These are phyloP conservation scores for Eretmochelys imbricata DNA, from an alignment of 2,113 vertebrate species.

Conservation along the genomic window DNA sequence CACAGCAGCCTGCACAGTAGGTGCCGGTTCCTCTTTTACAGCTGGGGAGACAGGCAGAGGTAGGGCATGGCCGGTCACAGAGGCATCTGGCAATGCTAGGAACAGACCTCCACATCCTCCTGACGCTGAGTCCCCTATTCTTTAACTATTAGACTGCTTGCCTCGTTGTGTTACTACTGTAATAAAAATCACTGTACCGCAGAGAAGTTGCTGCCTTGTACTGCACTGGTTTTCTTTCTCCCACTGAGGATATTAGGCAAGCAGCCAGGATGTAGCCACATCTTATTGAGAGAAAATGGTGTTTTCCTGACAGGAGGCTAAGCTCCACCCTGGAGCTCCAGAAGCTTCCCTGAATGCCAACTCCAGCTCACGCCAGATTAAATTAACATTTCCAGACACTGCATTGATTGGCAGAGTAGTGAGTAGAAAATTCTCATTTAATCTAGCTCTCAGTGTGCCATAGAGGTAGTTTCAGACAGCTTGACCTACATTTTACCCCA, in stretches of 20 bases:
- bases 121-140: accelerated
- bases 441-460: conserved; percentile 38
- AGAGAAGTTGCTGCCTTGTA: not conserved
- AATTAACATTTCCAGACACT: conserved; percentile 66
- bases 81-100: accelerated
- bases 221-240: not conserved
- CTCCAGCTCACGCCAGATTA: conserved; percentile 54
- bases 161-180: not conserved
- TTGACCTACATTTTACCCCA: conserved; percentile 65
- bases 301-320: not conserved
- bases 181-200: accelerated
- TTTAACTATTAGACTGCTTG: accelerated
- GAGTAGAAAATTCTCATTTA: conserved; percentile 71
- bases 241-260: not conserved
- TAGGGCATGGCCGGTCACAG: accelerated
- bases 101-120: accelerated
- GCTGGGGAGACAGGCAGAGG: accelerated
- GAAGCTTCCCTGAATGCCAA: conserved; percentile 33
- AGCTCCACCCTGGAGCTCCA: conserved; percentile 33
- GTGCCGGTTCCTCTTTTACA: not conserved
- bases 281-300: not conserved
- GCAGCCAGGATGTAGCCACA: not conserved
- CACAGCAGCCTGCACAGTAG: not conserved
- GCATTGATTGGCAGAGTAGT: conserved; percentile 42
- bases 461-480: conserved; percentile 64